A percentile compares a stretch with the other conserved stretches of the same genome.
Evolutionary conservation across 2,113 vertebrate genomes (phyloP).

Genomic region (Entelurus aequoreus): DNA sequence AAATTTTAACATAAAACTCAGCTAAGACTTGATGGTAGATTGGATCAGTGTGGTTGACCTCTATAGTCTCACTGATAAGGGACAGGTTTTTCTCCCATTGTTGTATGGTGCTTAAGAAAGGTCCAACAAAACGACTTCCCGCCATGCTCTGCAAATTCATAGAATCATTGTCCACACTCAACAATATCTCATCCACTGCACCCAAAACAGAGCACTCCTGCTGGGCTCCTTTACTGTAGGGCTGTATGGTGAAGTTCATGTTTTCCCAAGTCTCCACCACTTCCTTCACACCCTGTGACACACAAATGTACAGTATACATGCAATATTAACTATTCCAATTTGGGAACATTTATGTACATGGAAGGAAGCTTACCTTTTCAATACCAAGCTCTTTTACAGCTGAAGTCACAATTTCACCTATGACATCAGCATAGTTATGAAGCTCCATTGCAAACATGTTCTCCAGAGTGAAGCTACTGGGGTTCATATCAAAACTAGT

Average conservation of each 20-base stretch:
- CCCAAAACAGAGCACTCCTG: slow-evolving; percentile 83
- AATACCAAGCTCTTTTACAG: slow-evolving; percentile 88
- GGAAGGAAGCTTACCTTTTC: not conserved
- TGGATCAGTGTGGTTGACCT: slow-evolving; percentile 69
- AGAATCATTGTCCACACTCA: slow-evolving; percentile 84
- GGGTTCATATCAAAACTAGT: slow-evolving; percentile 84
- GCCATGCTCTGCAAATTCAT: slow-evolving; percentile 89
- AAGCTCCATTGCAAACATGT: slow-evolving; percentile 96
- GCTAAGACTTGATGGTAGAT: not conserved
- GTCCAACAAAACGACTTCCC: slow-evolving; percentile 87
- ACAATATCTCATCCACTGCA: slow-evolving; percentile 81
- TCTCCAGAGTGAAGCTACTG: slow-evolving; percentile 88
- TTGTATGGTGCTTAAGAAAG: slow-evolving; percentile 82
- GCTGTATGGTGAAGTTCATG: slow-evolving; percentile 82
- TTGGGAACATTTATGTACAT: not conserved
- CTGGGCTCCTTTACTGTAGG: slow-evolving; percentile 84
- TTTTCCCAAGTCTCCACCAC: slow-evolving; percentile 87
- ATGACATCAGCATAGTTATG: slow-evolving; percentile 80
- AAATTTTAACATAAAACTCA: not conserved
- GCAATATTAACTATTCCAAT: not conserved
- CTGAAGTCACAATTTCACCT: slow-evolving; percentile 81
- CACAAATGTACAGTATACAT: not conserved
- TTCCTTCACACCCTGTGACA: slow-evolving; percentile 82
- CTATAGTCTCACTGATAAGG: slow-evolving; percentile 87
- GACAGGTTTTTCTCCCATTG: slow-evolving; percentile 89